A percentile compares a stretch with the other conserved stretches of the same genome.
These are phyloP conservation scores for Thaumatotibia leucotreta DNA, from an alignment of 1,140 invertebrate species.

Conservation along the genomic window DNA sequence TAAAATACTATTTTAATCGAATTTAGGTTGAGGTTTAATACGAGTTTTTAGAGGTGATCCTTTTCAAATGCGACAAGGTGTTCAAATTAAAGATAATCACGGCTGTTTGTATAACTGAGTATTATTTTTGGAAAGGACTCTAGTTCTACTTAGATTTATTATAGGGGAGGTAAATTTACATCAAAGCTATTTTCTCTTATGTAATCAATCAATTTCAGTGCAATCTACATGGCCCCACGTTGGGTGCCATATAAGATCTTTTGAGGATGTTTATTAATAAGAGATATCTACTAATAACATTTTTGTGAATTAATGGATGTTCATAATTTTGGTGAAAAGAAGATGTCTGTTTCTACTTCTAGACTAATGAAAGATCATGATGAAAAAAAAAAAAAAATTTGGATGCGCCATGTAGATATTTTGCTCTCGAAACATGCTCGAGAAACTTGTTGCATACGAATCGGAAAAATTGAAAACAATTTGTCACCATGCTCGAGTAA, in stretches of 20 bases:
- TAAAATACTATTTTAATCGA: too few species aligned
- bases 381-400: background rate
- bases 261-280: too few species aligned
- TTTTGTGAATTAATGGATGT: too few species aligned
- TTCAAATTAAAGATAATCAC: too few species aligned
- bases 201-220: background rate
- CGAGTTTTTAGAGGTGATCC: too few species aligned
- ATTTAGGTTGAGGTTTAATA: too few species aligned
- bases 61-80: too few species aligned
- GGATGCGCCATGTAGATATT: background rate
- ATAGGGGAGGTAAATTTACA: too few species aligned
- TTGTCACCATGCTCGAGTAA: slow-evolving; percentile 41
- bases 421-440: background rate
- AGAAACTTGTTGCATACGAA: background rate
- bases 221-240: background rate
- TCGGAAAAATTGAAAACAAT: background rate
- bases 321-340: background rate
- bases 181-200: background rate
- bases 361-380: background rate
- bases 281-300: too few species aligned
- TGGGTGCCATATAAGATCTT: background rate
- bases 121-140: too few species aligned
- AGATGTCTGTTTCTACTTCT: background rate
- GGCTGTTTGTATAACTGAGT: background rate
- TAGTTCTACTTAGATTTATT: too few species aligned